A percentile compares a stretch with the other conserved stretches of the same genome.
phyloP scores from a whole-genome alignment of 92 coral and sea anemone species.

The Montipora capitata region DNA sequence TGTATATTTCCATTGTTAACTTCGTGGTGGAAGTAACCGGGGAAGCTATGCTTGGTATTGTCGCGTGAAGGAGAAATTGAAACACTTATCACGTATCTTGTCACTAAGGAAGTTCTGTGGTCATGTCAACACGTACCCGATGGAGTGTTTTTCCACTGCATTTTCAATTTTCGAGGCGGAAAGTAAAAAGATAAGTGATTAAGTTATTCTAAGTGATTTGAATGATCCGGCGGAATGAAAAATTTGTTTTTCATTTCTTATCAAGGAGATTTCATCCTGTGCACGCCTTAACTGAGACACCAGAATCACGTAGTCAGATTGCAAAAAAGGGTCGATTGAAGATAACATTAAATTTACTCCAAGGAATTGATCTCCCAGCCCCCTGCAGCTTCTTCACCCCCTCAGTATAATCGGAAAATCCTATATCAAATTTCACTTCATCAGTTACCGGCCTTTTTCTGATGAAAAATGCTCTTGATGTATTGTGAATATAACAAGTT shows the following conservation, averaged over 20 bases:
- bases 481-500: no score
- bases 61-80: slow-evolving; percentile 19
- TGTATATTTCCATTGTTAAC: neutral
- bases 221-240: neutral
- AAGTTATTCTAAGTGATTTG: neutral
- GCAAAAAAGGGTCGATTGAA: neutral
- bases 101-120: neutral
- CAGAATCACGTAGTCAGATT: neutral
- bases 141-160: no score
- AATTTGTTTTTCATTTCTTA: slow-evolving; percentile 1
- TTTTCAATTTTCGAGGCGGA: neutral
- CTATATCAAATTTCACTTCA: no score
- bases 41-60: neutral
- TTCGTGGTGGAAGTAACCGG: neutral
- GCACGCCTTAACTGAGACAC: no score
- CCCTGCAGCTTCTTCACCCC: no score
- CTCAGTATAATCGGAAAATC: no score
- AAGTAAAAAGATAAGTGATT: neutral
- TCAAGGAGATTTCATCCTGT: neutral
- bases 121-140: neutral
- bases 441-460: no score
- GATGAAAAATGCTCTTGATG: no score
- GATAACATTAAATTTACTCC: no score
- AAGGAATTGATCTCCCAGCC: no score
- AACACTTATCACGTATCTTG: neutral